Evolutionary conservation across 1,140 invertebrate genomes (phyloP), one percentile per base, ranked within the genome.

Genomic region (Polyergus mexicanus): DNA sequence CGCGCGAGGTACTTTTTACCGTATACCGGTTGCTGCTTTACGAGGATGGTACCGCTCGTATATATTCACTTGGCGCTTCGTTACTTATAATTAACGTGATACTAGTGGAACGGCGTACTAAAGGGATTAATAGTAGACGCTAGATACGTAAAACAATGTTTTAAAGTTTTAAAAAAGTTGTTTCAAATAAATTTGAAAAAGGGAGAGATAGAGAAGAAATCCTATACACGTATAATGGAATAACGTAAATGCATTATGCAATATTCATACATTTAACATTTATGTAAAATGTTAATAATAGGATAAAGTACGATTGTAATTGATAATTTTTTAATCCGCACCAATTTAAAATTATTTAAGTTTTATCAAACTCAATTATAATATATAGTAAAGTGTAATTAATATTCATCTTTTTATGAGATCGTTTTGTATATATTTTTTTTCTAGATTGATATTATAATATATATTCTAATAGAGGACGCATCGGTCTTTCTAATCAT

Each of bases 21-120:
- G 65, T 66, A 60, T 74, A 86, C 22, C 51, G 62, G 54, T 75
- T 66, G 5, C 54, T 74, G 32, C 22, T 84, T 86, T 51, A 75
- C 60, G 80, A 86, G 65, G 16, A 72, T 51, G 62, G 56, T 47
- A 63, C 22, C 41, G 38, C n/a, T 56, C 41, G 16, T 68, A 75
- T 63, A 60, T 75, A 84, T 74, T 38, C 51, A 56, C 63, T 62
- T 38, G 44, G 54, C 28, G 71, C 35, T 75, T 47, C 28, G 44
- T 22, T 51, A 35, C 54, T 84, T 25, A 66, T 51, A 62, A 72
- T 74, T 56, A 56, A 54, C 22, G 77, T 22, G 32, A 54, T 68
- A 63, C 56, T 2, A 63, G 60, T 22, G 41, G 16, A 44, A 16
- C 6, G 60, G 13, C 5, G 28, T 16, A 22, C 22, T 63, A 28